Evolutionary conservation across 2,113 vertebrate genomes (phyloP), one percentile per base, ranked within the genome.

Genomic region (Pomatorhinus ruficollis): DNA sequence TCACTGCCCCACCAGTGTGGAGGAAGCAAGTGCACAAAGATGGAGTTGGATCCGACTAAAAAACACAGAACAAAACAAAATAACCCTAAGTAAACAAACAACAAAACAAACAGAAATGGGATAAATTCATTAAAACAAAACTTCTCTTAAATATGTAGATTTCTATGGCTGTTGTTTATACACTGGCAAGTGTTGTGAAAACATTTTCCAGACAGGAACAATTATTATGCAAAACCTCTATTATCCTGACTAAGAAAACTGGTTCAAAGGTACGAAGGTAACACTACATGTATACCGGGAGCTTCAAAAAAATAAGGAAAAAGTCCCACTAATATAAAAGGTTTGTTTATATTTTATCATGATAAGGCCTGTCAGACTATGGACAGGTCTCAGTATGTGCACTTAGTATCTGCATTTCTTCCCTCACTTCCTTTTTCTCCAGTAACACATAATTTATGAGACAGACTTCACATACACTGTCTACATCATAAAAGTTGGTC

Each of bases 11-110:
- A 68, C 20, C 20, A 68, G 39, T 17, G 40, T 53, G 45, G 24
- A 68, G 24, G 30, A 47, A 60, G n/a, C 11, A 82, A 50, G 16
- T 53, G 39, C 28, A 25, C 40, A 59, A 71, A 79, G n/a, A 54
- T 11, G n/a, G 15, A 63, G 10, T 33, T 0, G 0, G 4, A 49
- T 27, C 12, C 8, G 11, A 5, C 15, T 17, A 9, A 6, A 3
- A 8, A 24, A 56, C 11, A 54, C 18, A 13, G n/a, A 40, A 24
- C 4, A n/a, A 24, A 10, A 60, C 39, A 39, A 39, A 27, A 39
- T n/a, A n/a, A 19, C 6, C 42, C 42, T 42, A 42, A 45, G 9
- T 44, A 20, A 45, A 19, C 19, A 45, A 19, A 45, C 19, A 45
- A 24, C 10, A 35, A 47, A 35, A 33, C 3, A 45, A 56, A 4